phyloP scores from a whole-genome alignment of 2,888 invertebrate species.

The Xestia ashworthii region DNA sequence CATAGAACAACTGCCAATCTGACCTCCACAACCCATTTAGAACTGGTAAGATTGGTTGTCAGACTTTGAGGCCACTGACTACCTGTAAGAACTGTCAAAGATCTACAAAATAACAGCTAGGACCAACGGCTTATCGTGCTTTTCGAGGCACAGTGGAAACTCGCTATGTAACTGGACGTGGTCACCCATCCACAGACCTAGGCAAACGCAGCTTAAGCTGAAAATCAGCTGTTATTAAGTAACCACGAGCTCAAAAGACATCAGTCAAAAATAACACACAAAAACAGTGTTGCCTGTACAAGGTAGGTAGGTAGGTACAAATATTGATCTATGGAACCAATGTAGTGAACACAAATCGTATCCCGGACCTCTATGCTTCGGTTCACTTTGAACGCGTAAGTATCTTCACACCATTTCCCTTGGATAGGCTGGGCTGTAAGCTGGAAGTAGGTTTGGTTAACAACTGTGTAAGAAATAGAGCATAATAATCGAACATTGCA shows the following conservation, averaged over 20 bases:
- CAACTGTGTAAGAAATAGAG: conserved; percentile 19
- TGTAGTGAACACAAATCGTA: conserved; percentile 54
- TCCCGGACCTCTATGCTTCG: conserved; percentile 57
- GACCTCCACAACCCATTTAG: neutral
- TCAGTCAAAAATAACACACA: neutral
- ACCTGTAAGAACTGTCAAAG: no score
- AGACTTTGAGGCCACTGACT: no score
- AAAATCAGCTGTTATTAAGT: neutral
- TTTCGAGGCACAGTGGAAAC: neutral
- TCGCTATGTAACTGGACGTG: neutral
- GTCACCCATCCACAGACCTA: neutral
- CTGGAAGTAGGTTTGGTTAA: conserved; percentile 3
- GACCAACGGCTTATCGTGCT: neutral
- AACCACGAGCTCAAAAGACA: neutral
- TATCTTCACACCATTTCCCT: conserved; percentile 53
- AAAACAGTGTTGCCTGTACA: conserved; percentile 18
- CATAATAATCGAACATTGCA: neutral
- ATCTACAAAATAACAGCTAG: no score
- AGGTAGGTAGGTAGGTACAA: conserved; percentile 4
- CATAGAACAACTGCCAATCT: neutral
- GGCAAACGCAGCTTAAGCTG: neutral
- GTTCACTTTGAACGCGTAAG: conserved; percentile 49
- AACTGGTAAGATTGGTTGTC: neutral
- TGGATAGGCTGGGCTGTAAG: conserved; percentile 28
- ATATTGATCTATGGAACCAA: conserved; percentile 55